Evolutionary conservation across 2,113 vertebrate species (phyloP), one percentile per base, ranked within the genome.

Genomic region (Panthera uncia): DNA sequence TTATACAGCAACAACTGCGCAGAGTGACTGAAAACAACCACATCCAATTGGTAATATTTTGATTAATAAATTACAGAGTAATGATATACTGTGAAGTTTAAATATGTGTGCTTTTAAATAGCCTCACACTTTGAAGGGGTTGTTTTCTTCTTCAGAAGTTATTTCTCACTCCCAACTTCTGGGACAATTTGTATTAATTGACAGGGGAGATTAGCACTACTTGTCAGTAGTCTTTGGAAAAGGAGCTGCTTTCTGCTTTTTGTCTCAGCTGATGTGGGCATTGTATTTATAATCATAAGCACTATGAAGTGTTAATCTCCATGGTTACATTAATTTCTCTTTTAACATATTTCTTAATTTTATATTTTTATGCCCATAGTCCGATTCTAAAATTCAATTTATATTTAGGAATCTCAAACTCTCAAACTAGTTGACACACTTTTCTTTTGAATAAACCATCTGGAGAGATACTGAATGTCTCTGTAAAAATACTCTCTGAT

Each of bases 11-110:
- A 4, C 71, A 93, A 33, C n/a, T 93, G 94, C 38, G 1, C 57
- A 89, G 31, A 79, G 84, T 66, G 63, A 95, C 38, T 55, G 52
- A 84, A 52, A 23, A 92, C 55, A 93, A 21, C 18, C 74, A 52
- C 16, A 0, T n/a, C 33, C 94, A 74, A 61, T 2, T 57, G 95
- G 95, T 97, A 97, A 55, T 74, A 74, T 94, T 86, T 97, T 79
- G 10, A 6, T 88, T 71, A 48, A 45, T 76, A 57, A 55, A 29
- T 83, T 69, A 36, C 11, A 55, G 19, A 82, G 38, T 78, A 41
- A n/a, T 80, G 55, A 69, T 23, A n/a, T n/a, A 61, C 48, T 69
- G 7, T 38, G 61, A 81, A 76, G 27, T 68, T 90, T 81, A 95
- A 76, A 33, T 74, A 48, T n/a, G 1, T 66, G 85, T 66, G 36